Evolutionary conservation across 2,797 vertebrate genomes (phyloP).

Genomic region (Astyanax mexicanus): DNA sequence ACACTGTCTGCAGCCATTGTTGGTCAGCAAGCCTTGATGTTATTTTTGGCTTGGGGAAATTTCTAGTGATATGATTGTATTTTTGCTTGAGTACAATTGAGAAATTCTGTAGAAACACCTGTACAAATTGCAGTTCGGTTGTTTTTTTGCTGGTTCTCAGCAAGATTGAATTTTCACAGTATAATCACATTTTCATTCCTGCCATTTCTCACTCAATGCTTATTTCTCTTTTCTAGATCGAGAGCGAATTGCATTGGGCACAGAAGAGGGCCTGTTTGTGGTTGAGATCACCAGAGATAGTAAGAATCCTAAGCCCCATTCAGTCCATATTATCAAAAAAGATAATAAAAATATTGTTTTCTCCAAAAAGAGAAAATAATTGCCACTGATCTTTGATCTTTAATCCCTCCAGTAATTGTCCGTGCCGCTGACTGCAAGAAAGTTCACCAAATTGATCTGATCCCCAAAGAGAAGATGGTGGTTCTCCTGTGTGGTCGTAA

Average conservation of each 20-base stretch:
- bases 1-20: slow-evolving; percentile 87
- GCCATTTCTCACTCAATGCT: slow-evolving; percentile 5
- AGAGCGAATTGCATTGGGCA: slow-evolving; percentile 90
- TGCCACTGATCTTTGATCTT: background rate
- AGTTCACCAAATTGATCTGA: slow-evolving; percentile 91
- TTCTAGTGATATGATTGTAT: background rate
- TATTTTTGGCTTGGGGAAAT: background rate
- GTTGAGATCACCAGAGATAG: slow-evolving; percentile 95
- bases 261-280: slow-evolving; percentile 94
- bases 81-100: background rate
- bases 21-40: slow-evolving; percentile 73
- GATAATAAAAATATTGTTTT: background rate
- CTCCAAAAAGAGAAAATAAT: background rate
- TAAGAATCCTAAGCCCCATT: slow-evolving; percentile 69
- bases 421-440: slow-evolving; percentile 95
- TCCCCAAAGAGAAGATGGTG: slow-evolving; percentile 88
- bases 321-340: background rate
- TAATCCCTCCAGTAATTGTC: slow-evolving; percentile 85
- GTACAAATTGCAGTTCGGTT: background rate
- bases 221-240: slow-evolving; percentile 79
- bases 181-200: background rate
- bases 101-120: background rate
- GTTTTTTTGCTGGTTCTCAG: background rate
- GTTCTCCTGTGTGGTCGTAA: slow-evolving; percentile 90
- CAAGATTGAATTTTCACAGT: background rate